Conservation (phyloP, 2,888 invertebrate species). For the Drosophila yooni region DNA sequence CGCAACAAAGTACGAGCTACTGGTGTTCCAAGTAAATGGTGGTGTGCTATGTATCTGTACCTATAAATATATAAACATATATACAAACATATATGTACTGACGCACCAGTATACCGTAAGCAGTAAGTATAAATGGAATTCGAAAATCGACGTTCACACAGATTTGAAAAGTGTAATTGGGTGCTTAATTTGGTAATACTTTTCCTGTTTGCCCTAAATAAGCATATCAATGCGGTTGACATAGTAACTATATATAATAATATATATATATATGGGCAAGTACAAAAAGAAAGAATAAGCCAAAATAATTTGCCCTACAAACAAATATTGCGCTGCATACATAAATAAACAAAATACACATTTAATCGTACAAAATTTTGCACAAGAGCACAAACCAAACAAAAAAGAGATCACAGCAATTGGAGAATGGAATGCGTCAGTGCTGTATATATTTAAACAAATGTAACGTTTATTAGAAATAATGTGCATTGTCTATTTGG, state of each 20-base stretch:
- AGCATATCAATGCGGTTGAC: constrained; percentile 55
- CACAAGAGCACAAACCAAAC: background rate
- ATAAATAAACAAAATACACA: background rate
- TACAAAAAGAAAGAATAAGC: constrained; percentile 16
- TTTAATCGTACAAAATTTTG: background rate
- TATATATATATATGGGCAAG: constrained; percentile 3
- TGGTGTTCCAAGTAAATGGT: constrained; percentile 27
- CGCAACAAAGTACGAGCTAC: constrained; percentile 31
- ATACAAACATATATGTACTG: background rate
- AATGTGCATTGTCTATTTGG: constrained; percentile 53
- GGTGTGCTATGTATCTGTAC: constrained; percentile 33
- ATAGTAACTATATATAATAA: constrained; percentile 45
- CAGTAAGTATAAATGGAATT: constrained; percentile 10
- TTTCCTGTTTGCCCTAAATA: constrained; percentile 49
- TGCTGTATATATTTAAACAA: constrained; percentile 11
- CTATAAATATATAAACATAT: background rate
- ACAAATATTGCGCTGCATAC: background rate
- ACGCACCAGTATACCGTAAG: constrained; percentile 7
- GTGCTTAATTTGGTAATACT: constrained; percentile 29
- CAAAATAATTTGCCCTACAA: constrained; percentile 21
- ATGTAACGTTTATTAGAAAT: constrained; percentile 32
- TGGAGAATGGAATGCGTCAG: constrained; percentile 22
- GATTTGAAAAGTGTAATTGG: constrained; percentile 6
- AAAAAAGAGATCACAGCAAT: constrained; percentile 17
- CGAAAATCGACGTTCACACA: constrained; percentile 10